Base-by-base conservation (phyloP, 2,797 vertebrate species). In the Phoeniculus purpureus region DNA sequence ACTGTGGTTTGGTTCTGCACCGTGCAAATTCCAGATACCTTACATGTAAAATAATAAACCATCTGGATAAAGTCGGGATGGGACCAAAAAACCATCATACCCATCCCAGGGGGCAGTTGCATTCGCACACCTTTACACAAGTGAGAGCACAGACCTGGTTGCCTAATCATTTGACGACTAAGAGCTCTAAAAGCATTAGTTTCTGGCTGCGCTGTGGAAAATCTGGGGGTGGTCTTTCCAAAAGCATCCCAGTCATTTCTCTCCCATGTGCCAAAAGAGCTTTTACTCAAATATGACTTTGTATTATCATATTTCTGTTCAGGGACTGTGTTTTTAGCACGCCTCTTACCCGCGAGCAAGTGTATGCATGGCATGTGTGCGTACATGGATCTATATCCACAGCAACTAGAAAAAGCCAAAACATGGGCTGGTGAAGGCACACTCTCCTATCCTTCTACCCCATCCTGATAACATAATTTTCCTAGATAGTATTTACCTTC, bases 351-450 rank as follows among this genome's bases (percentile, higher is more conserved):
- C 47, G 0, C 15, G 23, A 29, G 8, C 34, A 0, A 14, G 56
- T 3, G 3, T 15, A 4, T 3, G 6, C 29, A 2, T 0, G 18
- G 65, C 10, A 1, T 21, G 25, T 34, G 43, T 45, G 31, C 17
- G 18, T 40, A 15, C 19, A 7, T 23, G 9, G 61, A 16, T 9
- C 6, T 21, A 26, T 60, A 87, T 34, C 79, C 85, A 68, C 58
- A 87, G 93, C 94, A 96, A 83, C 76, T 23, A 45, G 72, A 89
- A 62, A 58, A 71, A 58, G 78, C 87, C 91, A 89, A 93, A 29
- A 15, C 25, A 43, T 37, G 47, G 15, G 73, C 71, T 73, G 56
- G 81, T 77, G 59, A 59, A 47, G 51, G 54, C 19, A 17, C 65
- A 77, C 43, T 43, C 43, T 43, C 43, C 43, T 43, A 43, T 43